A percentile compares a stretch with the other conserved stretches of the same genome.
phyloP scores from a whole-genome alignment of 2,888 invertebrate genomes.

The Frankliniella intonsa region DNA sequence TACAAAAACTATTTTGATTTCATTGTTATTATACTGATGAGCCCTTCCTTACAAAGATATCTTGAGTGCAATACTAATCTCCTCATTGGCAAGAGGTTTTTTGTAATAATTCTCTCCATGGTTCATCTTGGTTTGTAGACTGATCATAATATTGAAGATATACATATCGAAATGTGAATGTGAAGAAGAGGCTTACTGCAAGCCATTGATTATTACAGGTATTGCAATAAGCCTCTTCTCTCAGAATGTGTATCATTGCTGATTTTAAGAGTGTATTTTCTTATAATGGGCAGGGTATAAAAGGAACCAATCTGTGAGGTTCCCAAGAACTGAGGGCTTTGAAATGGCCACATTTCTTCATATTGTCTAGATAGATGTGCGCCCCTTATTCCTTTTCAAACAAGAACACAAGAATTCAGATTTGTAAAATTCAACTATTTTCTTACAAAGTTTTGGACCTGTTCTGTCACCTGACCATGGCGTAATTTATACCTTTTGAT shows the following conservation, averaged over 20 bases:
- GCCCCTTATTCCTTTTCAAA: background rate
- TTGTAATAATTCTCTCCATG: background rate
- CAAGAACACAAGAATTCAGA: background rate
- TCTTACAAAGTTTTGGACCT: slow-evolving; percentile 18
- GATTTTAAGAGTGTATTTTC: slow-evolving; percentile 25
- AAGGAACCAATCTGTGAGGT: background rate
- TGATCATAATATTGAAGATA: slow-evolving; percentile 11
- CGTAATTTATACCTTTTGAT: slow-evolving; percentile 17
- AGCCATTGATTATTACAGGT: background rate
- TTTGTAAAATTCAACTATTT: background rate
- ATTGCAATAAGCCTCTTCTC: slow-evolving; percentile 2
- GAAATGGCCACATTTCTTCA: background rate
- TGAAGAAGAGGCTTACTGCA: background rate
- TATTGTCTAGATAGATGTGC: background rate
- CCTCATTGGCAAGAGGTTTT: no score
- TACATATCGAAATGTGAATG: slow-evolving; percentile 20
- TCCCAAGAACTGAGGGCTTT: background rate
- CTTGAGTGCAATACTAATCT: background rate
- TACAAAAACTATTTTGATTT: no score
- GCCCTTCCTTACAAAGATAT: background rate
- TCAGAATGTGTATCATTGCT: background rate
- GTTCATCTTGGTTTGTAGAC: background rate
- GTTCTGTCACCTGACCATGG: background rate
- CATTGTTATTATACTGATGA: no score
- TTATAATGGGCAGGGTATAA: slow-evolving; percentile 7